phyloP scores from a whole-genome alignment of 2,113 vertebrate species.

The Tor tambroides region DNA sequence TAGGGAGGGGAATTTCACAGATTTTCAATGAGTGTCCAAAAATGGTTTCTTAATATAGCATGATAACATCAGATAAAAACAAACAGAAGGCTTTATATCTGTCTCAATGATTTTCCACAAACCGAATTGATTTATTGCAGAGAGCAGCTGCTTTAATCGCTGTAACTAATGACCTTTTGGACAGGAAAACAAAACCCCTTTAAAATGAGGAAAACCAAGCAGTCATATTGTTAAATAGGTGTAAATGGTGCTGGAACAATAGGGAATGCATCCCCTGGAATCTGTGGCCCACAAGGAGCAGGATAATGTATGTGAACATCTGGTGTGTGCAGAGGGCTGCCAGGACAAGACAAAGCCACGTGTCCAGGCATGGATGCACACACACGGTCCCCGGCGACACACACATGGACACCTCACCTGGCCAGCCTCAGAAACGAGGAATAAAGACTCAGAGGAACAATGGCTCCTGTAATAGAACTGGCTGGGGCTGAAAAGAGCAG shows the following conservation, averaged over 20 bases:
- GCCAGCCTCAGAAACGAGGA: slow-evolving; percentile 48
- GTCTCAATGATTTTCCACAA: slow-evolving; percentile 23
- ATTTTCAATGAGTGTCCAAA: neutral
- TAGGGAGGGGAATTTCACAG: neutral
- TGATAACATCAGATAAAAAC: neutral
- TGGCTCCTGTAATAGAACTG: slow-evolving; percentile 37
- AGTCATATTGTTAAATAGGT: slow-evolving; percentile 55
- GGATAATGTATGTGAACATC: slow-evolving; percentile 81
- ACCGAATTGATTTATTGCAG: slow-evolving; percentile 16
- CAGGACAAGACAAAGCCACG: slow-evolving; percentile 80
- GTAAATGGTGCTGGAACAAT: slow-evolving; percentile 60
- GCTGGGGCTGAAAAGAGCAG: slow-evolving; percentile 25
- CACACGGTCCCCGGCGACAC: slow-evolving; percentile 50
- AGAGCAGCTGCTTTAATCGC: slow-evolving; percentile 30
- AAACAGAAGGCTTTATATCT: neutral
- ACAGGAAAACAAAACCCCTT: slow-evolving; percentile 37
- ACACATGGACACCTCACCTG: slow-evolving; percentile 55
- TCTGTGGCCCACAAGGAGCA: slow-evolving; percentile 70
- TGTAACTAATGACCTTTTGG: slow-evolving; percentile 9
- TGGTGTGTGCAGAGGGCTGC: slow-evolving; percentile 76
- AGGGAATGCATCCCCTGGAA: slow-evolving; percentile 69
- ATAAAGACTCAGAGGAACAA: slow-evolving; percentile 53
- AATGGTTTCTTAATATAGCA: neutral
- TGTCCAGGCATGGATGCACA: slow-evolving; percentile 68
- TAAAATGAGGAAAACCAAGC: slow-evolving; percentile 66